Conservation (phyloP, 1,140 invertebrate species). For the Drosophila nannoptera region DNA sequence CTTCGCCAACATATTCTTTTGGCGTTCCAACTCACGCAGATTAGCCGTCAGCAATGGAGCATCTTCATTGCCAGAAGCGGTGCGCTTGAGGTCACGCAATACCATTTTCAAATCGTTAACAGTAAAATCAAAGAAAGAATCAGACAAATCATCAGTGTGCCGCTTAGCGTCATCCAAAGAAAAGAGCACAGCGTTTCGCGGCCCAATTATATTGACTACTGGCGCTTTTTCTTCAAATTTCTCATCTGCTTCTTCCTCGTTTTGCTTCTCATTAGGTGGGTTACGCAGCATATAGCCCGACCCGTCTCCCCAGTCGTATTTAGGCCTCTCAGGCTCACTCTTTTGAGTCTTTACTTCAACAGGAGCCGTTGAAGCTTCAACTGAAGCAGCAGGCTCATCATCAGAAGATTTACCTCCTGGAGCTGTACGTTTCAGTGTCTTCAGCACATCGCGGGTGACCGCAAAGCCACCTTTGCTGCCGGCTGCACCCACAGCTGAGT, state of each 20-base stretch:
- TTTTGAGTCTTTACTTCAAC: conserved; percentile 12
- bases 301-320: conserved; percentile 71
- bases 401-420: conserved; percentile 7
- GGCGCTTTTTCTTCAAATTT: conserved; percentile 40
- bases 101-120: conserved; percentile 87
- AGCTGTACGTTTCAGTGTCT: conserved; percentile 61
- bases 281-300: conserved; percentile 57
- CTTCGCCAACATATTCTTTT: conserved; percentile 82
- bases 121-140: conserved; percentile 91
- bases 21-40: conserved; percentile 82
- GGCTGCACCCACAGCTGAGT: conserved; percentile 42
- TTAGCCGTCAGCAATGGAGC: conserved; percentile 84
- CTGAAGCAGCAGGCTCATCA: neutral
- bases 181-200: conserved; percentile 85
- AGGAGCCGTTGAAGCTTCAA: neutral
- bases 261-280: conserved; percentile 1
- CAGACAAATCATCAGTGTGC: conserved; percentile 84
- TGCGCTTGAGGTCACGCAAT: conserved; percentile 84
- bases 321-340: conserved; percentile 43
- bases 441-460: conserved; percentile 64
- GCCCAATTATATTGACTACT: conserved; percentile 80
- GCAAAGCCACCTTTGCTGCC: conserved; percentile 63
- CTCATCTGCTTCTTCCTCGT: conserved; percentile 32
- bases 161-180: conserved; percentile 82
- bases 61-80: conserved; percentile 82